Conservation (phyloP, 1,140 invertebrate species). For the Drosophila saltans region DNA sequence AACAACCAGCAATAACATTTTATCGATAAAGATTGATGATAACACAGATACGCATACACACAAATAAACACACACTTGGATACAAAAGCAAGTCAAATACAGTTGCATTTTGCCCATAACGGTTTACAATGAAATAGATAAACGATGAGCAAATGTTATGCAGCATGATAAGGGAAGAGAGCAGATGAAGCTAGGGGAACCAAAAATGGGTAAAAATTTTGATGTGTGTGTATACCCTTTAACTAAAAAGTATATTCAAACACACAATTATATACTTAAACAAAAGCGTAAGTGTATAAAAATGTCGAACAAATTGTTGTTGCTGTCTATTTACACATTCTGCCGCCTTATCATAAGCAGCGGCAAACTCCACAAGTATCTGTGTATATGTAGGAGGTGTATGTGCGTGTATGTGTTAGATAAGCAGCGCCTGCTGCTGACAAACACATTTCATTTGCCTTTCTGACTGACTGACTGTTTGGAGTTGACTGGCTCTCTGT, state of each 20-base stretch:
- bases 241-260: no score
- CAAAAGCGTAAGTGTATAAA: no score
- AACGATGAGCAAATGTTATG: constrained; percentile 37
- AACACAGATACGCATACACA: constrained; percentile 26
- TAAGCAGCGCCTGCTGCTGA: constrained; percentile 35
- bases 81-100: constrained; percentile 7
- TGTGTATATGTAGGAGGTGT: neutral
- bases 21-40: constrained; percentile 56
- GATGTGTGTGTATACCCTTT: no score
- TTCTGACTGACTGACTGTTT: neutral
- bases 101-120: constrained; percentile 47
- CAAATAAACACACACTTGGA: neutral
- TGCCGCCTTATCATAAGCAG: constrained; percentile 6
- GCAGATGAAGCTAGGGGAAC: neutral
- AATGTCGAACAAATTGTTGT: no score
- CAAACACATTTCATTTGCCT: neutral
- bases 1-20: constrained; percentile 10
- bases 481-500: neutral
- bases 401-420: constrained; percentile 20
- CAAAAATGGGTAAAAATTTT: neutral
- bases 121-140: constrained; percentile 56
- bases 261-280: no score
- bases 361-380: constrained; percentile 2
- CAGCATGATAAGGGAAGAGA: neutral
- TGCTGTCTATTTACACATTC: constrained; percentile 6